Evolutionary conservation across 1,140 invertebrate species (phyloP), one percentile per base, ranked within the genome.

Genomic region (Chlorops oryzae): DNA sequence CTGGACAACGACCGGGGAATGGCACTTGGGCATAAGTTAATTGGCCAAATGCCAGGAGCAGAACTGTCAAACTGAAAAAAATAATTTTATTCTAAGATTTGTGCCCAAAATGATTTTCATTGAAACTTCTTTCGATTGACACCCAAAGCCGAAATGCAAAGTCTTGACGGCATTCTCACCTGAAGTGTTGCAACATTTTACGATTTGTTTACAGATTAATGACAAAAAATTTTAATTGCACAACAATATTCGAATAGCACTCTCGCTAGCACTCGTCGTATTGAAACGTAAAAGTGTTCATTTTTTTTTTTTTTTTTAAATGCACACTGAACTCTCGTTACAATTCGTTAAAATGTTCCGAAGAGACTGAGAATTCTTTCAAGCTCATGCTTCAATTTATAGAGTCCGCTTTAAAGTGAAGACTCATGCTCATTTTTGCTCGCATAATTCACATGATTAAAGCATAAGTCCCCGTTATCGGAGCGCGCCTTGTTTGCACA

Each of bases 1-100:
- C 73, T 2, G 84, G 84, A 62, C 86, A 88, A 1, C 65, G 55
- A 7, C 84, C 83, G 12, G 82, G 70, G 55, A 81, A 78, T 2
- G 84, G 78, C 3, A 87, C 74, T 61, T 87, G 85, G 1, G 76
- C 77, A 2, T 51, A 46, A 47, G 27, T 55, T 34, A 54, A 20
- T 45, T 24, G 42, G 23, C 35, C 45, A 22, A 35, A 38, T 23
- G 35, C 59, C 58, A 61, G 61, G 63, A 59, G 54, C 61, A 55
- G 39, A 21, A 55, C 59, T 59, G 48, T 51, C 58, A 55, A 58
- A 32, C 35, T 25, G 13, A 50, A 15, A 17, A 27, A n/a, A 13
- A 15, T 20, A 22, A 35, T 3, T 35, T 22, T 20, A 18, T 34
- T 22, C 21, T 0, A 18, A 3, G 7, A 9, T 10, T 10, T 32